Base-by-base conservation (phyloP, 2,888 invertebrate genomes). In the Stenchaetothrips biformis region DNA sequence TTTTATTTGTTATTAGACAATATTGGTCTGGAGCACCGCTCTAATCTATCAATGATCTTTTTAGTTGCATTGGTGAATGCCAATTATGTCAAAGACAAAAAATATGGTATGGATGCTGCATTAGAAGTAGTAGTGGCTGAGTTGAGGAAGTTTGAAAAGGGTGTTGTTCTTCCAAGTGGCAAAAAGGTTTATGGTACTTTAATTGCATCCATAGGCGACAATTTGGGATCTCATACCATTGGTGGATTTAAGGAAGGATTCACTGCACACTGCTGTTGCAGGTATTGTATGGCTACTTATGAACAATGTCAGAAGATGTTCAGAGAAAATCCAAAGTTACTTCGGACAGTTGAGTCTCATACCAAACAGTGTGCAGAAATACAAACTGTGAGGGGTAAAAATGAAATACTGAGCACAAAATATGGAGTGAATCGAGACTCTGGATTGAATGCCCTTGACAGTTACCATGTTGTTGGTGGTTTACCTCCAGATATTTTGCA, bases 181-280 rank as follows among this genome's bases (percentile, higher is more conserved):
- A 18, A 78, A 78, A 78, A 6, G 16, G 6, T 78, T 9, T 78
- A 16, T 78, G 78, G 13, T 6, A 78, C 78, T 78, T 9, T 78
- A 6, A 78, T 78, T 48, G 78, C 78, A 8, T 47, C 13, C 16
- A n/a, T 78, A 16, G 78, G 78, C n/a, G 78, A 78, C n/a, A 78
- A 78, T 48, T 78, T 78, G 18, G 78, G 78, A 6, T 13, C 6
- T 13, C 78, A 78, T 21, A 48, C 78, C 6, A 21, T 78, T 9
- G 78, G 13, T 78, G 78, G 78, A 21, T n/a, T 77, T 37, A 77
- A 77, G 77, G 77, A 77, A 37, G 77, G 77, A 9, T 77, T 77
- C 13, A 77, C 77, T 48, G 21, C 78, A 6, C 48, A 78, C 18
- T 6, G 78, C 6, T 16, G 16, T 6, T 78, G 78, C 21, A 47